Conservation (phyloP, 2,797 vertebrate species). For the Ceyx erithaca region DNA sequence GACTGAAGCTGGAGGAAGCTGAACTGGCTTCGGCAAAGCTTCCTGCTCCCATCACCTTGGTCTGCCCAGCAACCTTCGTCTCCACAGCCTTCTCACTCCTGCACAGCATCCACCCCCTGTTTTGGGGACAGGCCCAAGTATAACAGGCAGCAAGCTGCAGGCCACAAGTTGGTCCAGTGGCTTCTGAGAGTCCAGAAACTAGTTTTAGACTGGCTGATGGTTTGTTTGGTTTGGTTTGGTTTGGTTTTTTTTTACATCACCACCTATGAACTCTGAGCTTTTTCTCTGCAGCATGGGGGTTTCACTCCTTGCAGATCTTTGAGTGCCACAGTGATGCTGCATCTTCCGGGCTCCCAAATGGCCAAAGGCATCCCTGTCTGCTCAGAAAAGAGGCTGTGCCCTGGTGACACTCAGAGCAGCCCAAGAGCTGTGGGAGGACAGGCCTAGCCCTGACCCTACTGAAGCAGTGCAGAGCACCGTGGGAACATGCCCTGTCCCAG, state of each 20-base stretch:
- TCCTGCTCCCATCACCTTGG: accelerated
- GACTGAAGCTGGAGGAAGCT: accelerated
- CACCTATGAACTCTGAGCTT: not conserved
- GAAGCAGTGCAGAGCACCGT: not conserved
- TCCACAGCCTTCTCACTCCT: not conserved
- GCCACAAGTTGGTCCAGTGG: not conserved
- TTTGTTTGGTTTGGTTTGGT: not conserved
- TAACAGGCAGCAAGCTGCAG: not conserved
- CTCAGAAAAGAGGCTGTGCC: not conserved
- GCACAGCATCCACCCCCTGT: accelerated
- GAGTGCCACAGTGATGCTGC: accelerated
- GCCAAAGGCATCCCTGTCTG: accelerated
- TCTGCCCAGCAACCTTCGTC: accelerated
- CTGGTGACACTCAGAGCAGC: not conserved
- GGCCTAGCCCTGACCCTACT: not conserved
- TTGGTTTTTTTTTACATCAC: not conserved
- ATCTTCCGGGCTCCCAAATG: not conserved
- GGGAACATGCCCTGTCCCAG: not conserved
- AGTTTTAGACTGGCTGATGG: not conserved
- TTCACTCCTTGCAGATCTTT: accelerated
- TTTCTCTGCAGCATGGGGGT: accelerated
- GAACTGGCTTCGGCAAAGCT: not conserved
- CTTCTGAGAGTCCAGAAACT: not conserved
- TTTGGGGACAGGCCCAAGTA: not conserved
- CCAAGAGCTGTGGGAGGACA: accelerated